Evolutionary conservation across 2,797 vertebrate genomes (phyloP), one percentile per base, ranked within the genome.

Genomic region (Dryobates pubescens): DNA sequence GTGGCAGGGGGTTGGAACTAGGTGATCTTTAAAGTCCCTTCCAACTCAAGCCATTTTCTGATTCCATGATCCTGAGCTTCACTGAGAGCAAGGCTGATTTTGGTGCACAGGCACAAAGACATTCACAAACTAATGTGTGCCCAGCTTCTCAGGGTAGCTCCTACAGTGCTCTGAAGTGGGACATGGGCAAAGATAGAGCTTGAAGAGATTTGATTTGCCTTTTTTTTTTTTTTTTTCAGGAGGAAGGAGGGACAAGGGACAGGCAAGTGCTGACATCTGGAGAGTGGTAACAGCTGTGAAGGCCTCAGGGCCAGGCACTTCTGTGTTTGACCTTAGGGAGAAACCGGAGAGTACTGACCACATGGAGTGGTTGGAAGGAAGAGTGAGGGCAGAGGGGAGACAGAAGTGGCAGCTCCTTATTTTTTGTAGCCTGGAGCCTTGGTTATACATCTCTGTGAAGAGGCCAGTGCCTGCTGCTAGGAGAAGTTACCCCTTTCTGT

Each of bases 321-420:
- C 88, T 69, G 57, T 93, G 94, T 88, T 92, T 95, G 93, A 93
- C 96, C 89, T 92, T 64, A 65, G 91, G 93, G 89, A 94, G 93
- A 96, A 96, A 96, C 61, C 20, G 10, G 92, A 94, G 88, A 94
- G 65, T 67, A 70, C 75, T 94, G 91, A 88, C 89, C 92, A 93
- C 87, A 93, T 94, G 91, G 90, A 81, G 32, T 68, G 41, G 63
- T 19, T 94, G 69, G 77, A 80, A 88, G 74, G 77, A 89, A 78
- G 26, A 91, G 36, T 56, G 74, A 95, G 93, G 93, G 92, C 93
- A 96, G 92, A 95, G 92, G 90, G 82, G 96, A 95, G 82, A 15
- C 51, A 79, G 54, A 88, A 83, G 51, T 84, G 85, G 89, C 92
- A 88, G 77, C 64, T 72, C 58, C 74, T 84, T 86, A 56, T 65